Conservation (phyloP, 2,113 vertebrate species). For the Rhipidura dahli region DNA sequence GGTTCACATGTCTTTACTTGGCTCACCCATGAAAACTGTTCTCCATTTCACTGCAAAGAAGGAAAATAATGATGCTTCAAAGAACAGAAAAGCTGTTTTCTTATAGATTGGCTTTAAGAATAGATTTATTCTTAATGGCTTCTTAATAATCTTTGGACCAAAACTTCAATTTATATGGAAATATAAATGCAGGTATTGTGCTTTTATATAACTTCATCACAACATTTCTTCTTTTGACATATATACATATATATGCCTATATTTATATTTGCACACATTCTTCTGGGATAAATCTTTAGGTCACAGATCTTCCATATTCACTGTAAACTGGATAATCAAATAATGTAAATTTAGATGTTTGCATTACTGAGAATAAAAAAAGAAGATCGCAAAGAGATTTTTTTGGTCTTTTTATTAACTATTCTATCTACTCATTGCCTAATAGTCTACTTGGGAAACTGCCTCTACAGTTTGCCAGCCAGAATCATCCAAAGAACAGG, state of each 20-base stretch:
- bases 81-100: not conserved
- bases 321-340: not conserved
- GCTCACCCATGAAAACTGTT: not conserved
- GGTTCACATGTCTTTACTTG: fast-evolving
- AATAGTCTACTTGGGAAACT: not conserved
- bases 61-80: not conserved
- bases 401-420: not conserved
- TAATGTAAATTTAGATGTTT: not conserved
- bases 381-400: not conserved
- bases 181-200: not conserved
- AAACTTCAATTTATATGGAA: not conserved
- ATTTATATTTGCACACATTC: not conserved
- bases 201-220: not conserved
- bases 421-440: not conserved
- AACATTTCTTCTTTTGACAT: not conserved
- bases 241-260: too few relatives aligned
- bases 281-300: not conserved
- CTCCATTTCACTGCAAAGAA: not conserved
- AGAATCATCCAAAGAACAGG: not conserved
- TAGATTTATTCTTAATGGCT: not conserved
- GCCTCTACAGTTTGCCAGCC: not conserved
- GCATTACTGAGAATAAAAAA: not conserved
- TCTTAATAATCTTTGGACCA: not conserved
- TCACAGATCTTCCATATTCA: not conserved
- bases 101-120: not conserved